Base-by-base conservation (phyloP, 2,888 invertebrate genomes). In the Agrochola litura region DNA sequence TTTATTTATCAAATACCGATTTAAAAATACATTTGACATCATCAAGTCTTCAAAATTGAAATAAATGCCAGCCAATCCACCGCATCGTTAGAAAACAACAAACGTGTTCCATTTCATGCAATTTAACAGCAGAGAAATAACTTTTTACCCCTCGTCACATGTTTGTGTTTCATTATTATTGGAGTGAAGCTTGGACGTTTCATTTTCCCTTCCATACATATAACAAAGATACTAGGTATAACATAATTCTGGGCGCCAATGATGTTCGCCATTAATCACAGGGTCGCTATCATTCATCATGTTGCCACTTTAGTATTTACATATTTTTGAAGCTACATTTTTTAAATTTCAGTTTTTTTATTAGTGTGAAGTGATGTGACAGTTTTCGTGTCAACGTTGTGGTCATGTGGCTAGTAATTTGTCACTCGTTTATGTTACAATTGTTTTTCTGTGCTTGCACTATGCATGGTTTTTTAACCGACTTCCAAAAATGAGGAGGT, bases 291-390 rank as follows among this genome's bases (percentile, higher is more conserved):
- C 90, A 87, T 94, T 92, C 89, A 93, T 94, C 92, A 93, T 85
- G 82, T 89, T 85, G 86, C 88, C 84, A 85, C 87, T 87, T 83
- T 88, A 81, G 87, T 93, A 90, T 93, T 92, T 92, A 92, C 90
- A 91, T 91, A 91, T 89, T 91, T 89, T 89, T 84, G 0, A 30
- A 19, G 77, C 63, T 22, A 52, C 2, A 41, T 83, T 82, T 87
- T 87, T 87, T 85, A 89, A 90, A 88, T 85, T 88, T 89, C 88
- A 84, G 74, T 52, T 70, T 91, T 91, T 91, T 92, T 91, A 91
- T 92, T 91, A 82, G 84, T 72, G 64, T 49, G 43, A 73, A 79
- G 84, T 92, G 92, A 92, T 84, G 76, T 69, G 81, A 88, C 90
- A 79, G 73, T 88, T 89, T 87, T 81, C 58, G 60, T 78, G 73